A percentile compares a stretch with the other conserved stretches of the same genome.
Evolutionary conservation across 2,888 invertebrate genomes (phyloP).

Genomic region (Cantharis rustica): DNA sequence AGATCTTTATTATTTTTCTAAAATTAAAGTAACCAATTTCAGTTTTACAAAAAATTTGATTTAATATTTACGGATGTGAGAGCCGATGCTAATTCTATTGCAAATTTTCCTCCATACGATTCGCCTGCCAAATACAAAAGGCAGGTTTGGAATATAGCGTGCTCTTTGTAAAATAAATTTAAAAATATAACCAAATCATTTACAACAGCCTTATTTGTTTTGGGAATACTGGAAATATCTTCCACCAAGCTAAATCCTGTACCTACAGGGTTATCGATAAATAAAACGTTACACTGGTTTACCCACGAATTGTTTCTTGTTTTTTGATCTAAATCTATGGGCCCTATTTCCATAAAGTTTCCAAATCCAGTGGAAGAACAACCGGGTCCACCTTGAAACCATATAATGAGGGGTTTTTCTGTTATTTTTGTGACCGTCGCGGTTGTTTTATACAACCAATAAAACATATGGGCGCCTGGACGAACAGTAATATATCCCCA

Average conservation of each 20-base stretch:
- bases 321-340: conserved; percentile 68
- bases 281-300: conserved; percentile 77
- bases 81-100: conserved; percentile 18
- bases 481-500: conserved; percentile 77
- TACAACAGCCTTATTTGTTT: conserved; percentile 64
- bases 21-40: neutral
- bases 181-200: conserved; percentile 61
- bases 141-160: conserved; percentile 59
- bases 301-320: conserved; percentile 80
- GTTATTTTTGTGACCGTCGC: conserved; percentile 60
- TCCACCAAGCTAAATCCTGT: conserved; percentile 83
- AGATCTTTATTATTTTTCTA: conserved; percentile 32
- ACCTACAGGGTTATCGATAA: conserved; percentile 88
- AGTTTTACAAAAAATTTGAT: neutral
- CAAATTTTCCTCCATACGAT: conserved; percentile 72
- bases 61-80: conserved; percentile 4
- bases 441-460: conserved; percentile 82
- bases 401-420: conserved; percentile 78
- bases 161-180: conserved; percentile 56
- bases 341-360: conserved; percentile 83
- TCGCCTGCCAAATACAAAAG: conserved; percentile 67
- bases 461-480: conserved; percentile 80
- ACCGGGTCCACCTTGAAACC: conserved; percentile 91
- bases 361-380: conserved; percentile 63
- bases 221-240: conserved; percentile 56